Percentiles rank a stretch among this genome's conserved stretches.
These are phyloP conservation scores for Ennomos erosarius DNA, from an alignment of 2,888 invertebrate genomes.

Conservation along the genomic window DNA sequence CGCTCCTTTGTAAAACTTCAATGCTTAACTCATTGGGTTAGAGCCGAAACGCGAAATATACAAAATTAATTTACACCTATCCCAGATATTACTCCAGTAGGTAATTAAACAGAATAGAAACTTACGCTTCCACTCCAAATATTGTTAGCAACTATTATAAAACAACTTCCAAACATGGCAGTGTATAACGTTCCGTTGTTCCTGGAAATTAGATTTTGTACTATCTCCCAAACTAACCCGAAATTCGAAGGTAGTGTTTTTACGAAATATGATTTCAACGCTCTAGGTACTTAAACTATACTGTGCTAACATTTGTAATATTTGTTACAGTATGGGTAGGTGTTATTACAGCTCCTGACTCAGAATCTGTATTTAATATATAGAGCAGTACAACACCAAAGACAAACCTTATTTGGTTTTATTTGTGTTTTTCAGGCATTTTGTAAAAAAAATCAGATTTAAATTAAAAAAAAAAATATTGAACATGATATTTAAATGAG, in stretches of 20 bases:
- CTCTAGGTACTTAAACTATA: constrained; percentile 28
- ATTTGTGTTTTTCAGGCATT: no score
- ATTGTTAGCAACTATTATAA: constrained; percentile 3
- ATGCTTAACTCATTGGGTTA: no score
- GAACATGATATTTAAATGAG: not conserved
- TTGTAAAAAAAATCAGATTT: no score
- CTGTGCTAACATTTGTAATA: constrained; percentile 29
- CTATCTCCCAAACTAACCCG: constrained; percentile 10
- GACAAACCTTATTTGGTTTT: no score
- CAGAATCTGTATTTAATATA: not conserved
- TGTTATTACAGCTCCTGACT: not conserved
- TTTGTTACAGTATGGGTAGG: constrained; percentile 1
- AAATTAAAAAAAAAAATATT: no score
- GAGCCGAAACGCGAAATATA: no score
- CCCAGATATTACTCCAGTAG: not conserved
- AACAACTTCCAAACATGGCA: constrained; percentile 3
- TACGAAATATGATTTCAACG: constrained; percentile 20
- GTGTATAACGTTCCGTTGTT: constrained; percentile 4
- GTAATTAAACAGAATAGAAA: constrained; percentile 5
- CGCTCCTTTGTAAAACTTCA: no score
- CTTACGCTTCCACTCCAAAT: not conserved
- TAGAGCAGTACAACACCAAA: no score
- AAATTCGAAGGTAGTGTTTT: constrained; percentile 25
- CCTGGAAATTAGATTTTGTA: constrained; percentile 21
- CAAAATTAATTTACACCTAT: no score